Conservation (phyloP, 2,888 invertebrate genomes). For the Tetragnatha montana region DNA sequence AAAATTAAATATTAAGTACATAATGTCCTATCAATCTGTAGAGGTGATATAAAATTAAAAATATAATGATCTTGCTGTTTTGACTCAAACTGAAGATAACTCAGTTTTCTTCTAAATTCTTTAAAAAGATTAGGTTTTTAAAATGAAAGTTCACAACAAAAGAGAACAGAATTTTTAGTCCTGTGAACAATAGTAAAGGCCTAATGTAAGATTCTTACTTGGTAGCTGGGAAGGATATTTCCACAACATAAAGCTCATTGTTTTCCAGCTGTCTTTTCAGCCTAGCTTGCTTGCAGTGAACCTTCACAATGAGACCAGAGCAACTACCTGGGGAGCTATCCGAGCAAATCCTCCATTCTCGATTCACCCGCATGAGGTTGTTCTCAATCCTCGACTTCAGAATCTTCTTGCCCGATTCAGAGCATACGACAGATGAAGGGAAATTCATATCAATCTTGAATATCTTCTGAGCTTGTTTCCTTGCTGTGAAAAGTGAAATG, state of each 20-base stretch:
- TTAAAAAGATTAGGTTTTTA: neutral
- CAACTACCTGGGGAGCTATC: conserved; percentile 80
- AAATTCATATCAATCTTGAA: conserved; percentile 95
- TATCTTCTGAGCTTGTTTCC: conserved; percentile 93
- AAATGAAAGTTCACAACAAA: neutral
- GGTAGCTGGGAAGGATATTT: conserved; percentile 88
- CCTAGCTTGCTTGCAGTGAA: conserved; percentile 83
- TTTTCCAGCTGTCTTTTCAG: conserved; percentile 82
- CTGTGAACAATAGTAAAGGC: neutral
- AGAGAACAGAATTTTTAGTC: neutral
- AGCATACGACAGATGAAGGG: conserved; percentile 96
- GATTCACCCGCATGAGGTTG: conserved; percentile 91
- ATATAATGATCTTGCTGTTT: no score
- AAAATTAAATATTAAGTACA: no score
- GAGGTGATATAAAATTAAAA: no score
- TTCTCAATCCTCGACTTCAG: conserved; percentile 90
- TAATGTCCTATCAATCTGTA: no score
- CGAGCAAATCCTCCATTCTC: conserved; percentile 98
- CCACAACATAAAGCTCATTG: conserved; percentile 85
- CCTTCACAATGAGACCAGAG: conserved; percentile 83
- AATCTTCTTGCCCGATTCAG: conserved; percentile 95
- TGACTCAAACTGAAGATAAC: no score
- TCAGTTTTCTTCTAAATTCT: no score
- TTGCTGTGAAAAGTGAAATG: conserved; percentile 79
- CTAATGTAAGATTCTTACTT: conserved; percentile 81